These are phyloP conservation scores for Pygoscelis adeliae DNA, from an alignment of 2,113 vertebrate species.

Conservation along the genomic window DNA sequence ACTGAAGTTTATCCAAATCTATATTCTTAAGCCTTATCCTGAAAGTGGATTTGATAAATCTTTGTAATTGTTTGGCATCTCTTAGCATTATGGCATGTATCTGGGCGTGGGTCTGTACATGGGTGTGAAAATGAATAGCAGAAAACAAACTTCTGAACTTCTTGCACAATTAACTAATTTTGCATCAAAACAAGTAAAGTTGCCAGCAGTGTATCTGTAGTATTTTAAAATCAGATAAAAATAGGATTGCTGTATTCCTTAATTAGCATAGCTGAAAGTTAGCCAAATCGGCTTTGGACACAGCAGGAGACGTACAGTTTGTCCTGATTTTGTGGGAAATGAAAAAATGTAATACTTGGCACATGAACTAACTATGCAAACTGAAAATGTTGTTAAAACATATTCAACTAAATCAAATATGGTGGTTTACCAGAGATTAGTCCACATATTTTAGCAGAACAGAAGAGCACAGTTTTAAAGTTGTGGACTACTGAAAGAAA, in stretches of 20 bases:
- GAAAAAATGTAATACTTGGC: conserved; percentile 74
- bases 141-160: neutral
- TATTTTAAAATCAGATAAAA: conserved; percentile 75
- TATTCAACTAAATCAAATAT: conserved; percentile 52
- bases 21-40: neutral
- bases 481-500: neutral
- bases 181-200: conserved; percentile 48
- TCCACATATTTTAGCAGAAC: conserved; percentile 42
- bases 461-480: neutral
- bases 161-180: conserved; percentile 32
- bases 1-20: neutral
- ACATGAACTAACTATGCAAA: conserved; percentile 57
- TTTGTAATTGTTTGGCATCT: neutral
- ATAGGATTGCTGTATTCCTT: conserved; percentile 71
- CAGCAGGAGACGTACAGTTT: conserved; percentile 71
- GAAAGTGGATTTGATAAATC: neutral
- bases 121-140: neutral
- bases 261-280: conserved; percentile 75
- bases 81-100: neutral
- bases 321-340: conserved; percentile 74
- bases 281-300: conserved; percentile 69
- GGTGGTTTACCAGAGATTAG: conserved; percentile 51
- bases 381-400: conserved; percentile 66
- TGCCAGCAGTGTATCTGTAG: conserved; percentile 41
- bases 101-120: neutral